Conservation (phyloP, 1,140 invertebrate genomes). For the Drusus annulatus region DNA sequence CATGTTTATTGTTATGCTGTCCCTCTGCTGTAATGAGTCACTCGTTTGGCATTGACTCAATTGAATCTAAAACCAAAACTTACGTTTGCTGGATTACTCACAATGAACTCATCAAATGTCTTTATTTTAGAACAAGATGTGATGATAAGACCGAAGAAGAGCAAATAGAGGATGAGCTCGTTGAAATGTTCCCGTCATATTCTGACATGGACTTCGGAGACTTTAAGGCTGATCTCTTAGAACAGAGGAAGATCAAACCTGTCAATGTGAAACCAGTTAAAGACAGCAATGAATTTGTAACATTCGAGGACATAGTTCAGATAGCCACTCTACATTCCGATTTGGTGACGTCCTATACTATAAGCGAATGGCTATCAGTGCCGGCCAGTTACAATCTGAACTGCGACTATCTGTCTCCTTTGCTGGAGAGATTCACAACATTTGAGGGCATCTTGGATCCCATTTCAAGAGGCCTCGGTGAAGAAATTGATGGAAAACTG, state of each 20-base stretch:
- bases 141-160: slow-evolving; percentile 83
- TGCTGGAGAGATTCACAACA: slow-evolving; percentile 75
- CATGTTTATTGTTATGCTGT: no score
- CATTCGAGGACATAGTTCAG: slow-evolving; percentile 73
- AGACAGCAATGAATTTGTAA: slow-evolving; percentile 64
- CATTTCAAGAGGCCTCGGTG: slow-evolving; percentile 68
- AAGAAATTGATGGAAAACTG: slow-evolving; percentile 69
- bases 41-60: no score
- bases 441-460: slow-evolving; percentile 72
- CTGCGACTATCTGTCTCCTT: slow-evolving; percentile 71
- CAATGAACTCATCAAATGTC: background rate
- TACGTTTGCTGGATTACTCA: background rate
- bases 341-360: slow-evolving; percentile 73
- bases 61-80: no score
- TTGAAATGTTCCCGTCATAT: slow-evolving; percentile 84
- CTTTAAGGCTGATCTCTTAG: slow-evolving; percentile 67
- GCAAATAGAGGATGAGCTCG: slow-evolving; percentile 79
- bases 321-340: slow-evolving; percentile 75
- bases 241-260: slow-evolving; percentile 64
- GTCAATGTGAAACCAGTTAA: slow-evolving; percentile 43
- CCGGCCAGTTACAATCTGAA: slow-evolving; percentile 62
- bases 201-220: slow-evolving; percentile 80
- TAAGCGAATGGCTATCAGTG: slow-evolving; percentile 73
- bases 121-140: slow-evolving; percentile 70
- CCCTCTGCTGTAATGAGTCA: no score